Percentiles rank a stretch among this genome's conserved stretches.
Evolutionary conservation across 2,113 vertebrate genomes (phyloP).

Genomic region (Geococcyx californianus): DNA sequence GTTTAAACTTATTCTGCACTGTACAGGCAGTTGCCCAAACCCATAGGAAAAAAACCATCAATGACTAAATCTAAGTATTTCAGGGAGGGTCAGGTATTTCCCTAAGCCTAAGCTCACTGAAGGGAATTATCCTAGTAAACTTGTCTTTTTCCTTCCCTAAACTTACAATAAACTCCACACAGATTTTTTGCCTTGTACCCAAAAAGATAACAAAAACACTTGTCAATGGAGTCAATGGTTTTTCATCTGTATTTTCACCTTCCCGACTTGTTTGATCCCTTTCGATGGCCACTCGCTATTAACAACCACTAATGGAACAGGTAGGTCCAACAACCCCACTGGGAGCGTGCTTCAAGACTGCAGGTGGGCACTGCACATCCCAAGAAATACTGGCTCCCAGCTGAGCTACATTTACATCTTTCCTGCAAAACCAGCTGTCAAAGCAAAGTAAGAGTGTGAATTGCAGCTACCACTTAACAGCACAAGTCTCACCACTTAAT

Average conservation of each 20-base stretch:
- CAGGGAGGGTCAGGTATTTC: neutral
- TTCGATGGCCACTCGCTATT: accelerated
- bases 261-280: too few species aligned
- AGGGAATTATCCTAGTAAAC: neutral
- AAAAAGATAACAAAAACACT: neutral
- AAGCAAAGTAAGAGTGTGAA: accelerated
- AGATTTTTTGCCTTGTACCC: neutral
- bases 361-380: accelerated
- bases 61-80: neutral
- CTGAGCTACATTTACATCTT: accelerated
- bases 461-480: accelerated
- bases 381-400: accelerated
- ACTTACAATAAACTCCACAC: neutral
- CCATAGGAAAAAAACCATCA: neutral
- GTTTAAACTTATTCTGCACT: neutral
- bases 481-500: neutral
- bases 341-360: neutral
- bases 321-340: accelerated
- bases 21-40: neutral
- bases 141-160: neutral
- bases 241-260: neutral
- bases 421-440: neutral
- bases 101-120: neutral
- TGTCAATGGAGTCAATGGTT: neutral
- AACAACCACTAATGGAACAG: accelerated